A percentile compares a stretch with the other conserved stretches of the same genome.
These are phyloP conservation scores for Podarcis siculus DNA, from an alignment of 2,797 vertebrate species.

Conservation along the genomic window DNA sequence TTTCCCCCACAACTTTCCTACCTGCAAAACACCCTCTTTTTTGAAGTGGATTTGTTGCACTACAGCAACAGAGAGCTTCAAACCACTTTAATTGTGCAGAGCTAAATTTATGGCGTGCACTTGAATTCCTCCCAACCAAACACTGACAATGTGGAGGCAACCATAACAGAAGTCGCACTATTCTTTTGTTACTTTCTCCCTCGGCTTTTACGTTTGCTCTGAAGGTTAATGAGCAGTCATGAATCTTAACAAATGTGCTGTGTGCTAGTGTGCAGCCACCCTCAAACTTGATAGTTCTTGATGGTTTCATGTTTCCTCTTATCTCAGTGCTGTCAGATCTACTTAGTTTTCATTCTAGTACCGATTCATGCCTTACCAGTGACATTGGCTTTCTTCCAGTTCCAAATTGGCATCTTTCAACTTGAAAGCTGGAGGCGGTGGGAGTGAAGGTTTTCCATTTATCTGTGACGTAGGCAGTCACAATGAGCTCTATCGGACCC, in stretches of 20 bases:
- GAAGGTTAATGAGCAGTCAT: constrained; percentile 30
- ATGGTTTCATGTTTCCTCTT: constrained; percentile 13
- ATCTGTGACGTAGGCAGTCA: neutral
- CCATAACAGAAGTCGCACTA: neutral
- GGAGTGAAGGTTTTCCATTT: constrained; percentile 18
- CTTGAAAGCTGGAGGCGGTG: constrained; percentile 23
- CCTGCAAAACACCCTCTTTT: too few relatives aligned
- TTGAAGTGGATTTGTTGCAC: too few relatives aligned
- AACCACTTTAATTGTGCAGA: too few relatives aligned
- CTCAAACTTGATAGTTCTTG: neutral
- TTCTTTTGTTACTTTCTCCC: constrained; percentile 8
- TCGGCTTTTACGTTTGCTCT: neutral
- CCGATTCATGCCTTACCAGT: neutral
- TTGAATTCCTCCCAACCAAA: too few relatives aligned
- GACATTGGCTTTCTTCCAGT: neutral
- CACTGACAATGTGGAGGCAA: neutral
- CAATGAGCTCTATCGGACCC: neutral
- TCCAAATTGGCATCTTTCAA: constrained; percentile 6
- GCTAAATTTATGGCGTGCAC: too few relatives aligned
- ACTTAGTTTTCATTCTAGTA: neutral
- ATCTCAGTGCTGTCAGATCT: constrained; percentile 7
- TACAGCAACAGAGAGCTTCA: too few relatives aligned
- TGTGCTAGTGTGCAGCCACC: neutral
- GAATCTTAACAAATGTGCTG: constrained; percentile 1
- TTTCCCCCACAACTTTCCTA: too few relatives aligned